A percentile compares a stretch with the other conserved stretches of the same genome.
Evolutionary conservation across 2,888 invertebrate genomes (phyloP).

Genomic region (Melanophora roralis): DNA sequence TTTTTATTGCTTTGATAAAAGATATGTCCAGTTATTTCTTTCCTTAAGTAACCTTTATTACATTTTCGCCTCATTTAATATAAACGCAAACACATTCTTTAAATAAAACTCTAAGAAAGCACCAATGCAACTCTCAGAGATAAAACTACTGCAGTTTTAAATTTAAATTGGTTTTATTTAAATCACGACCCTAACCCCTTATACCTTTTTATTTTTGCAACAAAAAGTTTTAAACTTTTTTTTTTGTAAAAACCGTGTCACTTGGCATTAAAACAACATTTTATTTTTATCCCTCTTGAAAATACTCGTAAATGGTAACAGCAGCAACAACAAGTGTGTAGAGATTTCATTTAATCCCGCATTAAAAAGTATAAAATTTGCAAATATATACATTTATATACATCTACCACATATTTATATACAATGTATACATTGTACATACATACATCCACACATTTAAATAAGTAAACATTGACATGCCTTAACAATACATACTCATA

Average conservation of each 20-base stretch:
- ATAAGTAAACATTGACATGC: not conserved
- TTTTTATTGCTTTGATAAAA: not conserved
- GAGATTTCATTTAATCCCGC: constrained; percentile 40
- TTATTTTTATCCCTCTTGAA: constrained; percentile 25
- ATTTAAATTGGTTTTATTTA: constrained; percentile 23
- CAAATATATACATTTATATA: not conserved
- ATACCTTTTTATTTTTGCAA: not conserved
- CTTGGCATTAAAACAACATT: constrained; percentile 48
- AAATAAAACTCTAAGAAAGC: not conserved
- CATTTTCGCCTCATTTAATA: not conserved
- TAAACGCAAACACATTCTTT: not conserved
- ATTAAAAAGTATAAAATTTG: constrained; percentile 16
- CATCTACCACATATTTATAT: no score
- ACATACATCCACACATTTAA: not conserved
- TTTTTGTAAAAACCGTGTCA: constrained; percentile 21
- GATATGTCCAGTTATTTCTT: not conserved
- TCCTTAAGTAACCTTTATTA: not conserved
- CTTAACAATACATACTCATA: not conserved
- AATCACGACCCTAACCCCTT: not conserved
- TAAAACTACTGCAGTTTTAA: not conserved
- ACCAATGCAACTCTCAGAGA: not conserved
- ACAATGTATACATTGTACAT: no score
- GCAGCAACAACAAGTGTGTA: constrained; percentile 42
- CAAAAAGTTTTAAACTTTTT: not conserved
- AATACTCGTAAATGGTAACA: constrained; percentile 29